Base-by-base conservation (phyloP, 2,888 invertebrate genomes). In the Clostera curtula region DNA sequence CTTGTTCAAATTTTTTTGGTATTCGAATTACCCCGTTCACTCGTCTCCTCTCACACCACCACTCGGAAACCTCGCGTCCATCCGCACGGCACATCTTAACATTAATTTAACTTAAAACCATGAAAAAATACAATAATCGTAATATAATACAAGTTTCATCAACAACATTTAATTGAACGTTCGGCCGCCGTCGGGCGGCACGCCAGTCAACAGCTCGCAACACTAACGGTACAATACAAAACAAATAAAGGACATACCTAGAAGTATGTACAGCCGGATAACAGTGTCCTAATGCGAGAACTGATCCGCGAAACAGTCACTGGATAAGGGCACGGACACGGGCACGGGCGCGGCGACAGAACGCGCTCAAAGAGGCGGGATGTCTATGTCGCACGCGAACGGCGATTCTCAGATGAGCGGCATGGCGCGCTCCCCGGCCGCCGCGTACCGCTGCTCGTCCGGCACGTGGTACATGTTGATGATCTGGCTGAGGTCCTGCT, bases 391-490 rank as follows among this genome's bases (percentile, higher is more conserved):
- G 85, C 87, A 87, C 85, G 88, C 87, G 82, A 89, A 85, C 65
- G 87, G 85, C 69, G 86, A 85, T 49, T 88, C 87, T 73, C 88
- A 86, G 85, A 88, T 87, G 69, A 88, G 88, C 65, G 87, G 87
- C 72, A 85, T 80, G 34, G 86, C 87, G 43, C 88, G 88, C 62
- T 90, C 91, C 49, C 63, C 64, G 46, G 83, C 83, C 27, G 85
- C 84, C 47, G 83, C 85, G 80, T 75, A 88, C 68, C 86, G 85
- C 65, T 86, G 86, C 71, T 87, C 86, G 43, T 88, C 89, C 19
- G 88, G 88, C 66, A 88, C 82, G 68, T 88, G 88, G 70, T 88
- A 88, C 88, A 88, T 87, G 62, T 86, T 89, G 84, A 87, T 88
- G 72, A 87, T 86, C 77, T 88, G 87, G 76, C 85, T 86, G 47